Evolutionary conservation across 2,113 vertebrate species (phyloP).

Genomic region (Pangasianodon gigas): DNA sequence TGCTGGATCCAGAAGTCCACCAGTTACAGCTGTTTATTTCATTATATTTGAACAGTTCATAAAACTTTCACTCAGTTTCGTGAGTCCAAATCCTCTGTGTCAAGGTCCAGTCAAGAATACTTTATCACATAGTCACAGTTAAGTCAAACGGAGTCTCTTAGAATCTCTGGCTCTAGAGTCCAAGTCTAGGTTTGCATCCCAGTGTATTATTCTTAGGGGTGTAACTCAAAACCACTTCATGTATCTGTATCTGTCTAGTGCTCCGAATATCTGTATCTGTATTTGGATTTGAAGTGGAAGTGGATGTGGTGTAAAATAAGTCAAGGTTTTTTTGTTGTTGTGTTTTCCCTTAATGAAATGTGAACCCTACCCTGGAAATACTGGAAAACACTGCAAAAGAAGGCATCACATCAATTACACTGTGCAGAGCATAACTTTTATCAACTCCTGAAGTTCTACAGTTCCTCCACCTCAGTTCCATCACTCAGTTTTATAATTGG

Average conservation of each 20-base stretch:
- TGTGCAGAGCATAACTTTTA: background rate
- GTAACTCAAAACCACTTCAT: background rate
- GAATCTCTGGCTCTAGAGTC: background rate
- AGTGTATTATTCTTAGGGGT: background rate
- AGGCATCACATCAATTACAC: background rate
- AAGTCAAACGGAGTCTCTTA: background rate
- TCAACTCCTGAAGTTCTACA: background rate
- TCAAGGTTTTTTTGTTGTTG: background rate
- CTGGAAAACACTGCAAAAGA: background rate
- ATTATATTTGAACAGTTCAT: background rate
- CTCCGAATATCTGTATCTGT: background rate
- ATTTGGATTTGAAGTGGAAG: background rate
- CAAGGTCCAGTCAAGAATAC: background rate
- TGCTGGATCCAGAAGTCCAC: background rate
- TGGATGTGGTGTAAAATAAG: background rate
- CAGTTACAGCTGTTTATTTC: background rate
- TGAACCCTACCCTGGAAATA: background rate
- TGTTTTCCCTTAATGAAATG: background rate
- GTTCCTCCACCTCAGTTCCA: background rate
- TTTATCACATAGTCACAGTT: background rate
- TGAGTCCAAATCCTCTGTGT: background rate
- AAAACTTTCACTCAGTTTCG: background rate
- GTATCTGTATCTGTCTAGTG: background rate
- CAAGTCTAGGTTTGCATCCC: background rate
- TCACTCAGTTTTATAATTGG: background rate